A percentile compares a stretch with the other conserved stretches of the same genome.
Evolutionary conservation across 2,888 invertebrate species (phyloP).

Genomic region (Trissonchulus sp.): DNA sequence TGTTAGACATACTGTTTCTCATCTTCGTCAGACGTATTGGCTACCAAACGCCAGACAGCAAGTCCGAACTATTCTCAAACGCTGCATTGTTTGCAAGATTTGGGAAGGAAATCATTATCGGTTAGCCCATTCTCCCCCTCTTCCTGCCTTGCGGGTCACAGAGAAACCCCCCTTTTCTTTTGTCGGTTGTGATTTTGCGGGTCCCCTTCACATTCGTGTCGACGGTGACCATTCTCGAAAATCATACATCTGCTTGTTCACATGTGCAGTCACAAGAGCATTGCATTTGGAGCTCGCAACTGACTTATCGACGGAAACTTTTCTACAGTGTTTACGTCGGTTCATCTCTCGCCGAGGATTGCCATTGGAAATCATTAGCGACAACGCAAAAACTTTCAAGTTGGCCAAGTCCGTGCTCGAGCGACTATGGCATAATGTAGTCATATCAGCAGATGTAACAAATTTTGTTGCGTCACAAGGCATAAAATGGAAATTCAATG

Average conservation of each 20-base stretch:
- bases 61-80: slow-evolving; percentile 9
- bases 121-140: not conserved
- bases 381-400: no score
- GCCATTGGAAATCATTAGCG: not conserved
- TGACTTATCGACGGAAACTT: not conserved
- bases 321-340: slow-evolving; percentile 6
- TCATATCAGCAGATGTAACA: slow-evolving; percentile 3
- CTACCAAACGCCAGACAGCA: not conserved
- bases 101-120: no score
- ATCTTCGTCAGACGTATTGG: slow-evolving; percentile 24
- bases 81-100: slow-evolving; percentile 9
- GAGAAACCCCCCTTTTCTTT: not conserved
- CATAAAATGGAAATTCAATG: slow-evolving; percentile 9
- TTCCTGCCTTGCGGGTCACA: not conserved
- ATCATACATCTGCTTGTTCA: slow-evolving; percentile 12
- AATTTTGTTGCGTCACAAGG: not conserved
- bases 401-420: not conserved
- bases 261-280: not conserved
- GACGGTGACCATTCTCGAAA: not conserved
- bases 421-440: not conserved
- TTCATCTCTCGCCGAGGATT: slow-evolving; percentile 1
- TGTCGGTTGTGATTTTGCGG: slow-evolving; percentile 2
- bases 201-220: not conserved
- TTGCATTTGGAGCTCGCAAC: slow-evolving; percentile 5
- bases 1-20: not conserved